A percentile compares a stretch with the other conserved stretches of the same genome.
These are phyloP conservation scores for Iphiclides podalirius DNA, from an alignment of 2,888 invertebrate genomes.

Conservation along the genomic window DNA sequence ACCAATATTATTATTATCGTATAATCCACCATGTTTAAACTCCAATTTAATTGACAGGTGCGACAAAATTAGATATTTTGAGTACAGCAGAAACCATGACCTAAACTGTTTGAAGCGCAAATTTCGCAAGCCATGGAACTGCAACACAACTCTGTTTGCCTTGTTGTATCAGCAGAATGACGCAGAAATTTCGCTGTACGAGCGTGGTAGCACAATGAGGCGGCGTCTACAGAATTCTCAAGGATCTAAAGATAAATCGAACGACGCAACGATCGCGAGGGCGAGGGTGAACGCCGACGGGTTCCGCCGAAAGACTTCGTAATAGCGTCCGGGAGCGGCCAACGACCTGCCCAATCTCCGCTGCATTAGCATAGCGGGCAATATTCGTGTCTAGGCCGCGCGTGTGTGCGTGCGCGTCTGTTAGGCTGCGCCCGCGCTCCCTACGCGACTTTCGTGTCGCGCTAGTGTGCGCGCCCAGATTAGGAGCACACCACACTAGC, in stretches of 20 bases:
- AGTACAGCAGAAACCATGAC: no score
- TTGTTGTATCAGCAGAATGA: no score
- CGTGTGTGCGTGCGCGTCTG: conserved; percentile 34
- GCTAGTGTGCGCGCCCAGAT: conserved; percentile 29
- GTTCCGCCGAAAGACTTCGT: conserved; percentile 75
- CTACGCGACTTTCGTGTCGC: conserved; percentile 30
- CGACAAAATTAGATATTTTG: no score
- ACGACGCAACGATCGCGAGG: no score
- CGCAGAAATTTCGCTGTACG: no score
- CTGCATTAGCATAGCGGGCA: conserved; percentile 80
- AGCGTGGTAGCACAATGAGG: conserved; percentile 1
- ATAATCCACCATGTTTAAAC: no score
- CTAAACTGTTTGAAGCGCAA: no score
- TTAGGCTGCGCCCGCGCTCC: conserved; percentile 39
- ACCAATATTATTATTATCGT: no score
- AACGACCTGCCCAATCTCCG: conserved; percentile 80
- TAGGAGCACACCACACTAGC: conserved; percentile 24
- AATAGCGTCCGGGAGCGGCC: conserved; percentile 76
- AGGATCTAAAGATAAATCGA: conserved; percentile 21
- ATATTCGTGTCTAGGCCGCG: conserved; percentile 70
- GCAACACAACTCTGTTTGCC: no score
- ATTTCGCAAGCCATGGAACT: no score
- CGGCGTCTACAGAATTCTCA: conserved; percentile 10
- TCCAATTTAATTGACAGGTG: no score
- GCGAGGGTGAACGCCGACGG: conserved; percentile 63